Percentiles rank a stretch among this genome's conserved stretches.
Conservation (phyloP, 2,888 invertebrate species). For the Tipula lateralis region DNA sequence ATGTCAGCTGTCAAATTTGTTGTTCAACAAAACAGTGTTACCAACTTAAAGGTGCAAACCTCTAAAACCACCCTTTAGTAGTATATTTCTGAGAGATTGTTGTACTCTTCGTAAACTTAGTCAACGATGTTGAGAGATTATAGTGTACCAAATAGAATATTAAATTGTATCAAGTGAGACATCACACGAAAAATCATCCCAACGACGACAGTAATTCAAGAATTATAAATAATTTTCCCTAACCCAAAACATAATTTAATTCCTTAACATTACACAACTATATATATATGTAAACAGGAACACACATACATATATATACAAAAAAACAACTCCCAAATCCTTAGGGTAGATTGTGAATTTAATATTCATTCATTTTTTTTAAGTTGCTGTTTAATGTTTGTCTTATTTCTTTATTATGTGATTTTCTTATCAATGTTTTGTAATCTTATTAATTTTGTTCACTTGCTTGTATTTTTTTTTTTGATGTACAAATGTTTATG, state of each 20-base stretch:
- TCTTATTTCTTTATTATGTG: conserved; percentile 11
- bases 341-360: conserved; percentile 5
- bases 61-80: no score
- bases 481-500: conserved; percentile 11
- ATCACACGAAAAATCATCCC: background rate
- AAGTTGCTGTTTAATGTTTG: conserved; percentile 1
- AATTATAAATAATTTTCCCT: background rate
- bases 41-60: no score
- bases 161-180: background rate
- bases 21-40: no score
- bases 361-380: conserved; percentile 6
- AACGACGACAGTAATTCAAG: background rate
- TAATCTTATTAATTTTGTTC: conserved; percentile 19
- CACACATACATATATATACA: background rate
- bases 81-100: no score
- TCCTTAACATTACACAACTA: background rate
- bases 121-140: no score
- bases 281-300: background rate
- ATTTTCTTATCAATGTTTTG: conserved; percentile 24
- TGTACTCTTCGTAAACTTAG: no score
- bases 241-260: background rate
- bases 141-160: background rate
- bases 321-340: background rate
- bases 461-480: background rate
- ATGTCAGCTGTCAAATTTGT: no score